phyloP scores from a whole-genome alignment of 53 echinoderm and acorn worm species.

The Patiria pectinifera region DNA sequence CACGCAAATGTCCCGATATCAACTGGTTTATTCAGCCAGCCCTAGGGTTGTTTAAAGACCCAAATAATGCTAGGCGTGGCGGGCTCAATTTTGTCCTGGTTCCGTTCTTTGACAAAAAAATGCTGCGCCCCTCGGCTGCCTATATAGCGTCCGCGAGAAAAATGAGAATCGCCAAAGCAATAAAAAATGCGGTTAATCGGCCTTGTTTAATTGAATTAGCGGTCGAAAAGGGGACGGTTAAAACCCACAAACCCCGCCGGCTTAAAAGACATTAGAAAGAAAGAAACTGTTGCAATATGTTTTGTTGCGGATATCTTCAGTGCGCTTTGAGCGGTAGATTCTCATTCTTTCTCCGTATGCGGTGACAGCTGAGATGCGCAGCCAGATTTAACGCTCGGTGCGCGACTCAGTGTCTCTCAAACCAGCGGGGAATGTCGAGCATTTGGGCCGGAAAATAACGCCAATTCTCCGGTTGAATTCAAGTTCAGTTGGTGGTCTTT shows the following conservation, averaged over 20 bases:
- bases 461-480: neutral
- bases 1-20: neutral
- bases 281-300: conserved; percentile 54
- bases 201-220: conserved; percentile 60
- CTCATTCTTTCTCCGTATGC: neutral
- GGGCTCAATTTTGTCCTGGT: neutral
- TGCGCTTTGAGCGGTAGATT: neutral
- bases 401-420: neutral
- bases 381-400: neutral
- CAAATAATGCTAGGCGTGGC: neutral
- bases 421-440: neutral
- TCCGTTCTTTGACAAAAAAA: neutral
- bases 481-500: conserved; percentile 1
- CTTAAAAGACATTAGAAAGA: neutral
- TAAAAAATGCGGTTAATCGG: conserved; percentile 51
- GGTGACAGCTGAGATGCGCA: conserved; percentile 21
- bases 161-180: neutral
- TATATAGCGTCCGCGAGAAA: neutral
- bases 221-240: neutral
- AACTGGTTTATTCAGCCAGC: conserved; percentile 13
- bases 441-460: neutral
- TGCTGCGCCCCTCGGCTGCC: neutral
- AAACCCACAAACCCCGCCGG: neutral
- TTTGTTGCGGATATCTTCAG: neutral
- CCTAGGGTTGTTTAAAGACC: neutral